Evolutionary conservation across 2,797 vertebrate genomes (phyloP), one percentile per base, ranked within the genome.

Genomic region (Chaetophractus vellerosus): DNA sequence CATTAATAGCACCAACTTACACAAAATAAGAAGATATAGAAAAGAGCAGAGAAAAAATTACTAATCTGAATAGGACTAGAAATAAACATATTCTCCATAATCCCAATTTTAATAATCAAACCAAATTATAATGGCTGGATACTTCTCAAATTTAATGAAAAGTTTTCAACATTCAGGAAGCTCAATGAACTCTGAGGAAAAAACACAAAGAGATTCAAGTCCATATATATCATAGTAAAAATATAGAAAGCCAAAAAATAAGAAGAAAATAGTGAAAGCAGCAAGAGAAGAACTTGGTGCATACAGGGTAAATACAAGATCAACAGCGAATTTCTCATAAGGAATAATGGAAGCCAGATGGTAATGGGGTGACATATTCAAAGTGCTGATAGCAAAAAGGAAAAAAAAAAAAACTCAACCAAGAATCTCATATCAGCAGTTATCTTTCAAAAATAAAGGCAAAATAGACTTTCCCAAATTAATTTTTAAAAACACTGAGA

Each of bases 231-330:
- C 48, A 61, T 81, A 69, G 63, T 38, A 69, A 86, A 95, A 81
- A 33, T 21, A 78, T 0, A 78, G 6, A 91, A 85, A 80, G 36
- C 33, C 19, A 91, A 63, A 76, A 23, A 55, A 38, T 6, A 75
- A 90, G 15, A 15, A n/a, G 7, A 80, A 79, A 88, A 78, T 90
- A 28, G 71, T 90, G n/a, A 86, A 82, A 87, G 12, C 28, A 86
- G 0, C 4, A 33, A 82, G 21, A 76, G 33, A 55, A 80, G 28
- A 2, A 90, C 23, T 64, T 59, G 55, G 57, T 14, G 45, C 19
- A 9, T 72, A 28, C 3, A 50, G 75, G 57, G 19, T 18, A 87
- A 78, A 6, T 85, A 10, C 66, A 74, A n/a, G 36, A 36, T 45
- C 45, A 69, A 63, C 6, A 76, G 2, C 61, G 69, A 48, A 89